These are phyloP conservation scores for Rallus crepitans DNA, from an alignment of 2,797 vertebrate species.

Conservation along the genomic window DNA sequence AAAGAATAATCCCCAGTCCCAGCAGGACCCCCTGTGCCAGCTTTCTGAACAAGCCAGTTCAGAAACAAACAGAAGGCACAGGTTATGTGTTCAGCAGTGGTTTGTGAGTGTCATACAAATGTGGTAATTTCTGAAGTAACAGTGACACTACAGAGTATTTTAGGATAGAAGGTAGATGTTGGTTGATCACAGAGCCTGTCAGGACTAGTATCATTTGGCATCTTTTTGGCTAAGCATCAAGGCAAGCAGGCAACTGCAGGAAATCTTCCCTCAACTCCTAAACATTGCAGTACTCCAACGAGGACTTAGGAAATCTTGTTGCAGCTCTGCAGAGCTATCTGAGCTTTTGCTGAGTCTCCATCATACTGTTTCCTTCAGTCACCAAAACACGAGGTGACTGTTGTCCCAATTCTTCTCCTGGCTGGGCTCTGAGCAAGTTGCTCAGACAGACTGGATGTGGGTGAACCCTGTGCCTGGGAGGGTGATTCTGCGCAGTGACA, in stretches of 20 bases:
- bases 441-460: background rate
- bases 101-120: background rate
- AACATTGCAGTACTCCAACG: background rate
- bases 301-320: background rate
- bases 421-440: background rate
- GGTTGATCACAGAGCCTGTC: background rate
- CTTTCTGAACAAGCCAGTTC: background rate
- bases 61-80: background rate
- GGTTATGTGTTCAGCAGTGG: background rate
- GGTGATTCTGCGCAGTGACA: background rate
- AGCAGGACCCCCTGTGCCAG: background rate
- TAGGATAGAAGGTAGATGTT: background rate
- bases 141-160: background rate
- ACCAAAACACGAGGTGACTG: fast-evolving
- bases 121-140: background rate
- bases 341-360: background rate
- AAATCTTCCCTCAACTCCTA: background rate
- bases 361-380: background rate
- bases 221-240: background rate
- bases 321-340: background rate
- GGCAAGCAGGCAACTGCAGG: background rate
- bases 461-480: background rate
- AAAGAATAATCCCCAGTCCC: background rate
- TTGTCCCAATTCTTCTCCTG: background rate
- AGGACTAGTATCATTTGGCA: background rate